Base-by-base conservation (phyloP, 2,797 vertebrate genomes). In the Peromyscus aztecus region DNA sequence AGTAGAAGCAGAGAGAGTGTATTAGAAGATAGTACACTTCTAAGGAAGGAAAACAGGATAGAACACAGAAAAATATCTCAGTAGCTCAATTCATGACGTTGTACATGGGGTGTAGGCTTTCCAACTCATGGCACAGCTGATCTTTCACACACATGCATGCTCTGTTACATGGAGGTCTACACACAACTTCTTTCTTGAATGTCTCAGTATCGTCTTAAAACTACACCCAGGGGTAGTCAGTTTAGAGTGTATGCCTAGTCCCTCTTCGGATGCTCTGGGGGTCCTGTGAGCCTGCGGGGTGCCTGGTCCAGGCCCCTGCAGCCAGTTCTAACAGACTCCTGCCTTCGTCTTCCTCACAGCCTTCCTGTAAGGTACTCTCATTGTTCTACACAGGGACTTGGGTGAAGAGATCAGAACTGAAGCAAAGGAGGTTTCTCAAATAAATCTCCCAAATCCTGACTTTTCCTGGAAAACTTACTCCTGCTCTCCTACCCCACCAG, bases 401-500 rank as follows among this genome's bases (percentile, higher is more conserved):
- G 61, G 17, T n/a, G 78, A 16, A 52, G 49, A 65, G 24, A 27
- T 87, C 80, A 88, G 83, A 81, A 59, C 0, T 1, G 55, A 92
- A 87, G 77, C 55, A 6, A 90, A 63, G 4, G 59, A 43, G 27
- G n/a, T 83, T 55, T 55, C 43, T 61, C 19, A 34, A 67, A 43
- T 29, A 29, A 91, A 73, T n/a, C 91, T 91, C 49, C 34, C 80
- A 77, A 77, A 87, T 85, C 43, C 78, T 83, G 92, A 43, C 88
- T 77, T 65, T 71, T 61, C 75, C 63, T 46, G 37, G 63, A 52
- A 86, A 75, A 95, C 52, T 13, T 89, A 2, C 4, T 6, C 29
- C 77, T 19, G 2, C 6, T 31, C 61, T 40, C n/a, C 73, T 23
- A 2, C 37, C 6, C 49, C 27, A 43, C n/a, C 61, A 34, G 31